phyloP scores from a whole-genome alignment of 2,113 vertebrate species.

The Smithornis capensis region DNA sequence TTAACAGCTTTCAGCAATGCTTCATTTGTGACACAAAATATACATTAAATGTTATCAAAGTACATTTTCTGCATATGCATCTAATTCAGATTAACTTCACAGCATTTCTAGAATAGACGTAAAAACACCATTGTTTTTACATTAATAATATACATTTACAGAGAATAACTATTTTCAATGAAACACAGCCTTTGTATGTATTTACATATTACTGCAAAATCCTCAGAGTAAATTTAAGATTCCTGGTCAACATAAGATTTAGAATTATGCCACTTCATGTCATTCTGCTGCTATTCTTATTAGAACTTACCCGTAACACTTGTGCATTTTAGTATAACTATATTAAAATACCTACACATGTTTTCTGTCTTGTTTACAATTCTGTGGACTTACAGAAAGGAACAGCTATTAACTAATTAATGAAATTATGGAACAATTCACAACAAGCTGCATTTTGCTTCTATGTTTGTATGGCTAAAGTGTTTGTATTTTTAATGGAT shows the following conservation, averaged over 20 bases:
- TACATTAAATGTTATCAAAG: constrained; percentile 8
- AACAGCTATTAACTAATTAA: constrained; percentile 10
- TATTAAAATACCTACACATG: constrained; percentile 8
- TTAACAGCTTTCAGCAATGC: constrained; percentile 27
- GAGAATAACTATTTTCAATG: neutral
- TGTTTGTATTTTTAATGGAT: neutral
- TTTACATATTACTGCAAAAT: constrained; percentile 56
- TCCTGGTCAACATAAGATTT: constrained; percentile 28
- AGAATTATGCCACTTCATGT: neutral
- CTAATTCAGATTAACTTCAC: constrained; percentile 5
- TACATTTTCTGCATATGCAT: constrained; percentile 38
- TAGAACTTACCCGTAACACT: constrained; percentile 72
- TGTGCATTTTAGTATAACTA: constrained; percentile 30
- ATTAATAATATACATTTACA: constrained; percentile 46
- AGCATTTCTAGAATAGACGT: neutral
- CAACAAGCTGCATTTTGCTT: constrained; percentile 40
- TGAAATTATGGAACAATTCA: constrained; percentile 27
- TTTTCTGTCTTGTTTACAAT: constrained; percentile 30
- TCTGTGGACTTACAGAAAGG: constrained; percentile 18
- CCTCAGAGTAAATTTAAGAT: constrained; percentile 11
- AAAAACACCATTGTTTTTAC: constrained; percentile 49
- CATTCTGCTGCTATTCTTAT: constrained; percentile 13
- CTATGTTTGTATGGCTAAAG: neutral
- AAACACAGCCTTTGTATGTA: constrained; percentile 45
- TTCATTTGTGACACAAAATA: constrained; percentile 28